Evolutionary conservation across 2,113 vertebrate species (phyloP).

Genomic region (Neogobius melanostomus): DNA sequence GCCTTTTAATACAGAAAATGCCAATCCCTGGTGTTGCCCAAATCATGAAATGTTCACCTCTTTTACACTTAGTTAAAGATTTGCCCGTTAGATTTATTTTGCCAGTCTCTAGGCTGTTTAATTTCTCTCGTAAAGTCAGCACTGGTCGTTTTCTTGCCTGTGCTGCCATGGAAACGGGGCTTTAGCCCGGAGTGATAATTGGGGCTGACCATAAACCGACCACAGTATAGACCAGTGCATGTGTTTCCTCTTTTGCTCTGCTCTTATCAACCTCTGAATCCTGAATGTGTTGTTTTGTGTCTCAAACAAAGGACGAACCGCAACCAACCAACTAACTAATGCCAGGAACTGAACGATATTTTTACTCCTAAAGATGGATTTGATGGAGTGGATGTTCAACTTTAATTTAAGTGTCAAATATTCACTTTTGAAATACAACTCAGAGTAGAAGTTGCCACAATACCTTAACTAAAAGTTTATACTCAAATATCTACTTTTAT

Average conservation of each 20-base stretch:
- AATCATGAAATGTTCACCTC: too few species aligned
- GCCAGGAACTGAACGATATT: background rate
- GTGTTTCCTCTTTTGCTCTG: background rate
- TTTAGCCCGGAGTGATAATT: constrained; percentile 3
- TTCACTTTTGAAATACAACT: too few species aligned
- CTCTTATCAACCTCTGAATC: background rate
- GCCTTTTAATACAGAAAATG: too few species aligned
- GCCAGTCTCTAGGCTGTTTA: constrained; percentile 9
- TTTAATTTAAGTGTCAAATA: too few species aligned
- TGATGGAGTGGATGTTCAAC: background rate
- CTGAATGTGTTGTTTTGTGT: background rate
- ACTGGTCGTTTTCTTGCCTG: background rate
- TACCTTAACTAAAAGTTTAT: too few species aligned
- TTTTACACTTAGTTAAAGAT: background rate
- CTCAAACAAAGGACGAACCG: background rate
- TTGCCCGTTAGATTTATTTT: background rate
- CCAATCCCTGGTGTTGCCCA: too few species aligned
- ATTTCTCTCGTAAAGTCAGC: background rate
- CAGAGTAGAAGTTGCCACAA: too few species aligned
- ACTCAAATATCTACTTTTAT: too few species aligned
- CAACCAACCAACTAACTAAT: background rate
- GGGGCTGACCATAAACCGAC: constrained; percentile 6
- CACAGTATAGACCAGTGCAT: background rate
- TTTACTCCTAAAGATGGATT: background rate
- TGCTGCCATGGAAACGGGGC: background rate